These are phyloP conservation scores for Penaeus japonicus DNA, from an alignment of 1,140 invertebrate species.

Conservation along the genomic window DNA sequence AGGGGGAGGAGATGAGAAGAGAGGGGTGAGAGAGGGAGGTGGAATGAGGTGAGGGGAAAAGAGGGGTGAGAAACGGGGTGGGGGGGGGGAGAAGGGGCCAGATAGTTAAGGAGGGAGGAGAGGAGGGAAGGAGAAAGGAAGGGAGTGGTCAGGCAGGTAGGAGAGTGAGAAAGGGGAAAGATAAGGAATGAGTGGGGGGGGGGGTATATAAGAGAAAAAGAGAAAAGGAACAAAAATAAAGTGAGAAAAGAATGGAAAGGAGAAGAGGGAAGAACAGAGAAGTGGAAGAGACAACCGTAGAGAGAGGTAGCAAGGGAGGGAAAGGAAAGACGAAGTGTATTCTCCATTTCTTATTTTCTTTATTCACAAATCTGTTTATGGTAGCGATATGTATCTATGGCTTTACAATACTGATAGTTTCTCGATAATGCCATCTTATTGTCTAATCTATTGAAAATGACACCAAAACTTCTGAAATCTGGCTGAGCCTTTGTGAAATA, in stretches of 20 bases:
- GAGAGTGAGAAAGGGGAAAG: neutral
- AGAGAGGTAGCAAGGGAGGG: neutral
- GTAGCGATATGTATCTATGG: no score
- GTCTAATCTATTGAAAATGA: no score
- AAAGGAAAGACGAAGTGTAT: neutral
- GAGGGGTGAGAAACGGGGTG: neutral
- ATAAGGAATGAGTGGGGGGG: neutral
- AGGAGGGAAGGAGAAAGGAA: neutral
- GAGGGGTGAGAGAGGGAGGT: neutral
- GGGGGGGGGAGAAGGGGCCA: neutral
- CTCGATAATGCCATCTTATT: no score
- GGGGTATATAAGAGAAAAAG: neutral
- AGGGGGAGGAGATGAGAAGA: neutral
- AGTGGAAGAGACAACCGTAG: neutral
- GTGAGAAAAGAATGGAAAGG: neutral
- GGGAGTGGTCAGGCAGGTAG: neutral
- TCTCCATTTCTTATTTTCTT: neutral
- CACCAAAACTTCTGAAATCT: no score
- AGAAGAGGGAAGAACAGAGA: neutral
- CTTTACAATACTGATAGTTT: no score
- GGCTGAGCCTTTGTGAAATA: no score
- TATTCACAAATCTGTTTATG: no score
- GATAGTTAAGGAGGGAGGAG: neutral
- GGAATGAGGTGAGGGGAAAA: neutral
- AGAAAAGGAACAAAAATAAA: neutral